Base-by-base conservation (phyloP, 2,888 invertebrate genomes). In the Melieria omissa region DNA sequence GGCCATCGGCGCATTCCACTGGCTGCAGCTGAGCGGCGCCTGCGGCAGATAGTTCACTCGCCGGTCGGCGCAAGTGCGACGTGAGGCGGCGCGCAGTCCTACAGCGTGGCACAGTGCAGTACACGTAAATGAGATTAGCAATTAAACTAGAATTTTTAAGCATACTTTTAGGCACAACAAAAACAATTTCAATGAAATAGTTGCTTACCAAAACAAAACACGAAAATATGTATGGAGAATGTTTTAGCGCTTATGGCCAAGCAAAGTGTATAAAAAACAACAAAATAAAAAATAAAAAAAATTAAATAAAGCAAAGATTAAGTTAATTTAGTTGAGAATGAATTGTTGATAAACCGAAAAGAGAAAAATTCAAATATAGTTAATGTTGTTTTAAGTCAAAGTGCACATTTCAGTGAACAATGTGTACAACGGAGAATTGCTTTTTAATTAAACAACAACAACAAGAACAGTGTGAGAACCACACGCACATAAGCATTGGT, bases 31-130 rank as follows among this genome's bases (percentile, higher is more conserved):
- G 84, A 88, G 88, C 84, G 88, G 88, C 83, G 88, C 88, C 85
- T 89, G 88, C 82, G 89, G 88, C 71, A 89, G 89, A 79, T 89
- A 89, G 57, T 89, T 89, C 75, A 87, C 76, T 76, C 75, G 74
- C 47, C 29, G 29, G 2, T 3, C 29, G 29, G 29, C 29, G 29
- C 29, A 29, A 29, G 29, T 29, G 29, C 29, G 29, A 29, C 29
- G 29, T 29, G 29, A 29, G 29, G 29, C 29, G 29, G 29, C 29
- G 29, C 29, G 29, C 29, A 29, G 29, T 29, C 29, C 29, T 29
- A 29, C 29, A 29, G 29, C 29, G 29, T 29, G 29, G 29, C 29
- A 29, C 29, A 29, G 29, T 29, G 29, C 29, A 29, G 52, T 14
- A 42, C 54, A 5, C 49, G 14, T 42, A 29, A 60, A 47, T 10